A percentile compares a stretch with the other conserved stretches of the same genome.
Conservation (phyloP, 2,797 vertebrate species). For the Anomalospiza imberbis region DNA sequence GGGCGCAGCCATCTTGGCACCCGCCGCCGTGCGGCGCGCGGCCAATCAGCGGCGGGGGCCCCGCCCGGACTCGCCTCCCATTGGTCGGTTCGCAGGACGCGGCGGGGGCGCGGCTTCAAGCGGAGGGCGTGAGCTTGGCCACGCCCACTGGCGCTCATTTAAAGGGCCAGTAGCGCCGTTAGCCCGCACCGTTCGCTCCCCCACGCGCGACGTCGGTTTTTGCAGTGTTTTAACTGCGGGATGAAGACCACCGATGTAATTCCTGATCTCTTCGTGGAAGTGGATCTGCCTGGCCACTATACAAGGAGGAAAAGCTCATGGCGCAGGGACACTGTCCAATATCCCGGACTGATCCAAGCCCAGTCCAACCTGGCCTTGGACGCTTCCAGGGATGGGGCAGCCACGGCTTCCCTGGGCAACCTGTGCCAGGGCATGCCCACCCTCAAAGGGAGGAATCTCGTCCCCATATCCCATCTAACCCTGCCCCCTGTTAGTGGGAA, state of each 20-base stretch:
- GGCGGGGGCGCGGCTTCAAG: neutral
- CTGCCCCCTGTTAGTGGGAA: neutral
- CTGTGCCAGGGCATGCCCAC: neutral
- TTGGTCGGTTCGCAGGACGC: slow-evolving; percentile 69
- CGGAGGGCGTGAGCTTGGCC: accelerated
- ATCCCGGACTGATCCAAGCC: accelerated
- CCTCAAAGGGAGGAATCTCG: no score
- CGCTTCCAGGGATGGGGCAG: neutral
- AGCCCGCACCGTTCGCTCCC: accelerated
- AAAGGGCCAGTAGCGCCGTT: neutral
- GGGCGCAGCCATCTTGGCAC: slow-evolving; percentile 73
- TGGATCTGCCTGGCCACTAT: neutral
- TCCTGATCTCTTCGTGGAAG: no score
- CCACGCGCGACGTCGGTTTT: accelerated
- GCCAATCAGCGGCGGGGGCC: slow-evolving; percentile 22
- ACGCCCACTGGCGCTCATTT: neutral
- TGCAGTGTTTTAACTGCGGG: accelerated
- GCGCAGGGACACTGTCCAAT: neutral
- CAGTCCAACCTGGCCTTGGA: accelerated
- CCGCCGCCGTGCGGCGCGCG: neutral
- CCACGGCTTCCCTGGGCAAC: accelerated
- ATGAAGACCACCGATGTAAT: neutral
- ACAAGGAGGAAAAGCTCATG: neutral
- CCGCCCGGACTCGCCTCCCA: neutral
- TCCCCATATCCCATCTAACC: no score